Evolutionary conservation across 2,888 invertebrate species (phyloP).

Genomic region (Pristionchus mayeri): DNA sequence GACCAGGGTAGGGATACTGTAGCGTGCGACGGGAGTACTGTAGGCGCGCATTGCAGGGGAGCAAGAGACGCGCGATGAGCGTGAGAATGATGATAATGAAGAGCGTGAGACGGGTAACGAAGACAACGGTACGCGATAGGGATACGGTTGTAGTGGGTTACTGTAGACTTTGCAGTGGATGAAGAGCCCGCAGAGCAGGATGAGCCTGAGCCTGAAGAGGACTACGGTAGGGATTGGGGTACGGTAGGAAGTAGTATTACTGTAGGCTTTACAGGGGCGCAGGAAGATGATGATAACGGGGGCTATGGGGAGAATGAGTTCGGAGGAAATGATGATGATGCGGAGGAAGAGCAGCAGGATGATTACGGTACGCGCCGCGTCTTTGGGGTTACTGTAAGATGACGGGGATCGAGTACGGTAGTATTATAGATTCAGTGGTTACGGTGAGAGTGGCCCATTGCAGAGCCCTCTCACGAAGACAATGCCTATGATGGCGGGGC

Average conservation of each 20-base stretch:
- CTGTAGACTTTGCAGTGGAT: neutral
- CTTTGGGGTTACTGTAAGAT: neutral
- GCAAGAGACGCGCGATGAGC: too few species aligned
- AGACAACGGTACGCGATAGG: neutral
- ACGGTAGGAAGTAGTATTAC: neutral
- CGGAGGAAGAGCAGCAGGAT: neutral
- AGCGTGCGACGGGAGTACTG: neutral
- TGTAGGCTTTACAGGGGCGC: neutral
- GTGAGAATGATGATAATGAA: neutral
- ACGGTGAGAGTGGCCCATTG: conserved; percentile 2
- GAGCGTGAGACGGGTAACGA: neutral
- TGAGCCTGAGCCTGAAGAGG: neutral
- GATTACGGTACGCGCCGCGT: neutral
- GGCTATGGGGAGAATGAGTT: conserved; percentile 25
- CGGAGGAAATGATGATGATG: neutral
- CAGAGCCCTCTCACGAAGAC: conserved; percentile 12
- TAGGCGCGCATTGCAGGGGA: neutral
- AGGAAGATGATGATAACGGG: conserved; percentile 4
- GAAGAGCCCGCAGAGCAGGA: neutral
- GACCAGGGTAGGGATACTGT: neutral
- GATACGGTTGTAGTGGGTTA: neutral
- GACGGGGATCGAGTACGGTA: neutral
- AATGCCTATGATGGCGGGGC: neutral
- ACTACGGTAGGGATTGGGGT: neutral
- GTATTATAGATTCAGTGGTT: neutral